Base-by-base conservation (phyloP, 2,113 vertebrate genomes). In the Nycticebus coucang region DNA sequence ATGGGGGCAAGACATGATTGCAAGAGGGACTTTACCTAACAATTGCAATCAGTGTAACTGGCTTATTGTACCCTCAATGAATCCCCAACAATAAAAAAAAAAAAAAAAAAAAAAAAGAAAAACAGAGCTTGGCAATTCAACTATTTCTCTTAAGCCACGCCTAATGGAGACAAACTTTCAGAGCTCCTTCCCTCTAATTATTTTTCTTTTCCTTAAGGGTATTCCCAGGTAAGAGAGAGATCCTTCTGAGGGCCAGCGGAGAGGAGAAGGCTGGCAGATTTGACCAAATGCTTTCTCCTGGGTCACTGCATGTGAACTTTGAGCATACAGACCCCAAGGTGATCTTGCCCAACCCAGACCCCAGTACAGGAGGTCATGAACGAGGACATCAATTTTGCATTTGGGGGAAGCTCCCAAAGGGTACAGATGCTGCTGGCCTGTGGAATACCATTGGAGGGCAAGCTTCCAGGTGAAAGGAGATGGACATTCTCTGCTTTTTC, bases 301-400 rank as follows among this genome's bases (percentile, higher is more conserved):
- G 50, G 19, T 22, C 45, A 59, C 37, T 6, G 33, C 21, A 7
- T 18, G 4, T 8, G 28, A 72, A 0, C 5, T 75, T 19, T 0
- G 13, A n/a, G 74, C 8, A 2, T 10, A 18, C 1, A 11, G 15
- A 45, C 24, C 11, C 0, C 12, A 0, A 0, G 4, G 35, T 7
- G 4, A 37, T 74, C 59, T 22, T 35, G 15, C 50, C 60, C 6
- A 21, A 13, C 7, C 13, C 37, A 45, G 60, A 55, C 33, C 37
- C 15, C 24, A 37, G 50, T n/a, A 19, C 28, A 35, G 53, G 0
- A 33, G 24, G 5, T 33, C 41, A 21, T 12, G 0, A 8, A 5
- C 4, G 4, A 22, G 19, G 28, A 17, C 35, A 77, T n/a, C 13
- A 9, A 59, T 33, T 45, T 57, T 64, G 55, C n/a, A 78, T 37